Evolutionary conservation across 2,797 vertebrate genomes (phyloP).

Genomic region (Microctenopoma stevenorrisi): DNA sequence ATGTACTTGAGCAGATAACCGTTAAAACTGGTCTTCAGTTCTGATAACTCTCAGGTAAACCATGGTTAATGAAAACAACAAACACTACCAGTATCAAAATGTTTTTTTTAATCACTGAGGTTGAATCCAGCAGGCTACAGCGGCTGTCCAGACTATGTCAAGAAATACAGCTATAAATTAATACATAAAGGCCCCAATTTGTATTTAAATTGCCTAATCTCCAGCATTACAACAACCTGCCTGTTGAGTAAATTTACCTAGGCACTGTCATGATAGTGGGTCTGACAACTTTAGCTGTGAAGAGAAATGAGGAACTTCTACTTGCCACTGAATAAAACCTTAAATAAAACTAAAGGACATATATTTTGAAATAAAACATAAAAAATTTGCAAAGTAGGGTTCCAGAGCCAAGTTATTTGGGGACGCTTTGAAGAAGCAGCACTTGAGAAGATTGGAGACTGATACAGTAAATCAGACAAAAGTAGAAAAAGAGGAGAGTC

Average conservation of each 20-base stretch:
- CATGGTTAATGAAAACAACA: slow-evolving; percentile 42
- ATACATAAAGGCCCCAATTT: slow-evolving; percentile 51
- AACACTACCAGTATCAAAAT: slow-evolving; percentile 52
- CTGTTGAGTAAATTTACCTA: slow-evolving; percentile 39
- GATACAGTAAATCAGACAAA: slow-evolving; percentile 60
- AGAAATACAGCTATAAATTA: slow-evolving; percentile 34
- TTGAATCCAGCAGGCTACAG: slow-evolving; percentile 32
- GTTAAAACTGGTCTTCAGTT: slow-evolving; percentile 29
- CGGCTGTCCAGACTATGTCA: slow-evolving; percentile 10
- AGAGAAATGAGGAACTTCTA: slow-evolving; percentile 16
- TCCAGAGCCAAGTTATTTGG: slow-evolving; percentile 67
- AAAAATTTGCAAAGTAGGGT: slow-evolving; percentile 58
- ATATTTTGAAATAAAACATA: slow-evolving; percentile 54
- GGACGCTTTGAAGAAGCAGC: slow-evolving; percentile 77
- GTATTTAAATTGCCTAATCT: slow-evolving; percentile 39
- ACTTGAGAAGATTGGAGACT: slow-evolving; percentile 73
- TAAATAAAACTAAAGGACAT: slow-evolving; percentile 43
- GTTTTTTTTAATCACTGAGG: slow-evolving; percentile 41
- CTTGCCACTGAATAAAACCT: slow-evolving; percentile 53
- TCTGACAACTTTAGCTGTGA: slow-evolving; percentile 36
- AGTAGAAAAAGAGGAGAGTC: slow-evolving; percentile 43
- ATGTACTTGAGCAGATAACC: slow-evolving; percentile 26
- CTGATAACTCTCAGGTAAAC: slow-evolving; percentile 33
- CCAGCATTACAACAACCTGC: slow-evolving; percentile 54
- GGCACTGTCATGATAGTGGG: slow-evolving; percentile 38